These are phyloP conservation scores for Amblyteles armatorius DNA, from an alignment of 2,888 invertebrate species.

Conservation along the genomic window DNA sequence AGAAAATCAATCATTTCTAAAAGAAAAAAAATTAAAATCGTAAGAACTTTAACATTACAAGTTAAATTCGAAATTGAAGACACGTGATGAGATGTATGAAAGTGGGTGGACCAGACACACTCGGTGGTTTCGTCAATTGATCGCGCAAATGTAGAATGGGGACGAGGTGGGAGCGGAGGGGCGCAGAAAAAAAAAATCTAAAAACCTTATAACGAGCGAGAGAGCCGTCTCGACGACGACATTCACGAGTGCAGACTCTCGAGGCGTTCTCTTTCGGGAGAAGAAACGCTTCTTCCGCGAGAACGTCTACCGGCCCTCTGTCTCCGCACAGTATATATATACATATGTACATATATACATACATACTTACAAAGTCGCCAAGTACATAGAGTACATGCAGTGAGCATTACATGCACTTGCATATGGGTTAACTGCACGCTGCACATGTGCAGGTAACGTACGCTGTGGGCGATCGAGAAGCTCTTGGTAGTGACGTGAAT, in stretches of 20 bases:
- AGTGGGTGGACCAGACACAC: not conserved
- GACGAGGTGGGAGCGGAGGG: slow-evolving; percentile 13
- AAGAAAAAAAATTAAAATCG: not conserved
- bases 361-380: not conserved
- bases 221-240: slow-evolving; percentile 55
- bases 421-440: not conserved
- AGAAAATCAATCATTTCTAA: not conserved
- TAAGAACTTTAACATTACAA: not conserved
- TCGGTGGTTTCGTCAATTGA: slow-evolving; percentile 62
- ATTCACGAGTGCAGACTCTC: slow-evolving; percentile 58
- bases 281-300: slow-evolving; percentile 33
- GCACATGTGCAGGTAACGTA: slow-evolving; percentile 12
- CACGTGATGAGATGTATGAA: not conserved
- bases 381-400: not conserved
- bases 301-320: slow-evolving; percentile 32
- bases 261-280: slow-evolving; percentile 55
- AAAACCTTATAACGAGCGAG: slow-evolving; percentile 47
- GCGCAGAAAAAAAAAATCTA: slow-evolving; percentile 20
- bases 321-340: not conserved
- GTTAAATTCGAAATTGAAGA: not conserved
- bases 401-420: not conserved
- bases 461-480: slow-evolving; percentile 30
- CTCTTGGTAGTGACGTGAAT: slow-evolving; percentile 26
- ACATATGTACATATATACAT: not conserved
- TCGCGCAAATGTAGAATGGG: slow-evolving; percentile 56